Evolutionary conservation across 2,888 invertebrate genomes (phyloP), one percentile per base, ranked within the genome.

Genomic region (Drosophila suboccidentalis): DNA sequence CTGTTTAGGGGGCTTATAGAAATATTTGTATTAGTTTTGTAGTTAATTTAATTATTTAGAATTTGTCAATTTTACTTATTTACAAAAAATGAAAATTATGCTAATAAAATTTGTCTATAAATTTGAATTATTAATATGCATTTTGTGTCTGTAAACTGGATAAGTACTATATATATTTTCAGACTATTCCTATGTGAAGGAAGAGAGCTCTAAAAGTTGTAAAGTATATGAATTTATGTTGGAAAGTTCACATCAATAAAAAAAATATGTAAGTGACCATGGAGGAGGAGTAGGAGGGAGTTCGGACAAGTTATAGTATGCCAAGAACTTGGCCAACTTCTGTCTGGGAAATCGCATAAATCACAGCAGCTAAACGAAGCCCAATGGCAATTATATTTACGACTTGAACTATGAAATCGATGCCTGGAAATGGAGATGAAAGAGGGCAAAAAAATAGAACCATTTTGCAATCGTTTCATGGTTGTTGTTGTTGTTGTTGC

Each of bases 371-470:
- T 63, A 50, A 68, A 55, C 44, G 64, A 54, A 58, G 81, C 66
- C 87, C 82, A 76, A 62, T 68, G 86, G 76, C 82, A 71, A 86
- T 86, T 78, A 75, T 73, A 82, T 87, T 83, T 82, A 87, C 87
- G 84, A 72, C 34, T 74, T 59, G 55, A 66, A 55, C 71, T 54
- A 67, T 39, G 59, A 17, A 59, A 49, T 47, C 49, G 59, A 44
- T 47, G 38, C 47, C 22, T 26, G 29, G 11, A 46, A 36, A 26
- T 46, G 22, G 19, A 32, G 55, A 34, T 44, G n/a, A 15, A 47
- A 47, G 4, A 36, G 34, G 19, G 41, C 51, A 58, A 57, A 41
- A 55, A 58, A 57, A 66, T 50, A 61, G 19, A 58, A 62, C 58
- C 65, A 51, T 75, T 79, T 82, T 66, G 72, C 57, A 68, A 62